Base-by-base conservation (phyloP, 2,888 invertebrate genomes). In the Fragum whitleyi region DNA sequence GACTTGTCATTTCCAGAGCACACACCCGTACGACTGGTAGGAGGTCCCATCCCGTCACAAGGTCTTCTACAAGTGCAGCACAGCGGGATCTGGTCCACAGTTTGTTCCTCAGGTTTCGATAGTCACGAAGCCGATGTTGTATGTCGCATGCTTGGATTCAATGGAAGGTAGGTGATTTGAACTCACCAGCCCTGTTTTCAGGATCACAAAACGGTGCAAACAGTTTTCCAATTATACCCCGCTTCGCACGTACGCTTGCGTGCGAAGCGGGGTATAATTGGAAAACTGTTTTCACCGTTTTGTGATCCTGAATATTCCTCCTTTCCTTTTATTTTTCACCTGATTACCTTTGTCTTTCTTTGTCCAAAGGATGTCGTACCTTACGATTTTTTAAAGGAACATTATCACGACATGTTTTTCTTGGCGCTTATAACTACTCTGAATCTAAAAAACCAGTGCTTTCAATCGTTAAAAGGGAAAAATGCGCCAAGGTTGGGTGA, bases 41-140 rank as follows among this genome's bases (percentile, higher is more conserved):
- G 77, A 47, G 88, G 88, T n/a, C 57, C 26, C 0, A 59, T 75
- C n/a, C 79, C 88, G 0, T 84, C 86, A 11, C 77, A 85, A 67
- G 88, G 88, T 11, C 78, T 84, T 0, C 76, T 88, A 7, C 87
- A 88, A 67, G 81, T 88, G 0, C 72, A 75, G 16, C 80, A 83
- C 29, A 81, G 83, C 55, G 81, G 82, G 28, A 76, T 85, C 5
- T 88, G 88, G 88, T 86, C 86, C 16, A 83, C 80, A 0, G 62
- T 88, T 5, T 88, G 88, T 68, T 77, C 70, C 7, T 29, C 68
- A 11, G 75, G 77, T 6, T 84, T 86, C 42, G 68, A 68, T 5
- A 26, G 70, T 2, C 67, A 67, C 47, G 87, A 86, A 51, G 80
- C 81, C 39, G 73, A 73, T 28, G 86, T 84, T 21, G 57, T 86